phyloP scores from a whole-genome alignment of 2,888 invertebrate species.

The Elmis aenea region DNA sequence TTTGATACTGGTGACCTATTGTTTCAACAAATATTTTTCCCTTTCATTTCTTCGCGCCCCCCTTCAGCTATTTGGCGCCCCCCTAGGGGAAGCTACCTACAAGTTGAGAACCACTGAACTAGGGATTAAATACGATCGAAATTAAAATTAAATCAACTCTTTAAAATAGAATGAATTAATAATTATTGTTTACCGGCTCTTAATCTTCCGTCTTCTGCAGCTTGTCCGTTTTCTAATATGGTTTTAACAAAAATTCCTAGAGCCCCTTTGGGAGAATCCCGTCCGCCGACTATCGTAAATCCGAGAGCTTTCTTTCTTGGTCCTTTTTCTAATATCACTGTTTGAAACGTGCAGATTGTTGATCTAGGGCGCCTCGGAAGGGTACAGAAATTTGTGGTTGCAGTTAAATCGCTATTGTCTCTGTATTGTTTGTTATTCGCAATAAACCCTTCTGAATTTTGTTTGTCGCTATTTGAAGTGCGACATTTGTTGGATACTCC shows the following conservation, averaged over 20 bases:
- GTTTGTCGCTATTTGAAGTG: conserved; percentile 3
- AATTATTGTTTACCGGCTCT: conserved; percentile 72
- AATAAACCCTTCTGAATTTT: conserved; percentile 3
- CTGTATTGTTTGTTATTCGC: conserved; percentile 9
- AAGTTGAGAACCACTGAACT: too few relatives aligned
- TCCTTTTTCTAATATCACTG: conserved; percentile 73
- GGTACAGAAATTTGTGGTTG: conserved; percentile 64
- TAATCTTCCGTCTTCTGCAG: conserved; percentile 76
- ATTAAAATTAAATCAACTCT: not conserved
- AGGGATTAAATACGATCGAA: too few relatives aligned
- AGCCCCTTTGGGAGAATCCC: conserved; percentile 78
- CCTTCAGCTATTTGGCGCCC: too few relatives aligned
- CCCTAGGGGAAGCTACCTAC: too few relatives aligned
- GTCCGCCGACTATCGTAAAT: conserved; percentile 86
- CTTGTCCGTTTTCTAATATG: conserved; percentile 76
- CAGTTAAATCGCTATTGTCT: conserved; percentile 32
- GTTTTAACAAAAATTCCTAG: conserved; percentile 84
- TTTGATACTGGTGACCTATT: too few relatives aligned
- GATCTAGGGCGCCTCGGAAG: conserved; percentile 66
- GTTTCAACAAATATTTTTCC: too few relatives aligned
- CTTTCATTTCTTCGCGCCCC: too few relatives aligned
- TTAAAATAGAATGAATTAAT: too few relatives aligned
- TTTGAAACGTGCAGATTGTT: conserved; percentile 64
- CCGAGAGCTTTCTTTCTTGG: conserved; percentile 78
- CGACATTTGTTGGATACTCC: conserved; percentile 40